A percentile compares a stretch with the other conserved stretches of the same genome.
phyloP scores from a whole-genome alignment of 2,113 vertebrate genomes.

The Chaenogobius annularis region DNA sequence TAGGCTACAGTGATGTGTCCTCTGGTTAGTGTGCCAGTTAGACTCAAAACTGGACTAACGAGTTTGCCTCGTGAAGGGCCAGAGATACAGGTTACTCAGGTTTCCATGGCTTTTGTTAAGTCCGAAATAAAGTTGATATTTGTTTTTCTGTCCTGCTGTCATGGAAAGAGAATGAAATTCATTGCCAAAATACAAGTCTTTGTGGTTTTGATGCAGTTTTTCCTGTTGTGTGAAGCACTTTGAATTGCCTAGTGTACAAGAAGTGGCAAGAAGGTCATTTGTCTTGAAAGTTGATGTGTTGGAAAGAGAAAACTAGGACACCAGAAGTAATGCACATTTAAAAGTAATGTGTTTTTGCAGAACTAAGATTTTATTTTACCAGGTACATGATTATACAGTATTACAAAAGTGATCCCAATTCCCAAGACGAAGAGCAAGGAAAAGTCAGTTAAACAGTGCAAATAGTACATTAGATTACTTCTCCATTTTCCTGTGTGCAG shows the following conservation, averaged over 20 bases:
- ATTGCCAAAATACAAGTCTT: too few relatives aligned
- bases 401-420: too few relatives aligned
- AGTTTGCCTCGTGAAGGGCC: slow-evolving; percentile 37
- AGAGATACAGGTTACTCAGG: slow-evolving; percentile 50
- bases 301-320: too few relatives aligned
- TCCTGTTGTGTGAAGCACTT: too few relatives aligned
- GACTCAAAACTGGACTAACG: slow-evolving; percentile 41
- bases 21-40: slow-evolving; percentile 20
- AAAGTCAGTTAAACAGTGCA: slow-evolving; percentile 2
- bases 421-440: neutral
- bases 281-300: too few relatives aligned
- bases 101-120: slow-evolving; percentile 1
- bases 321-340: too few relatives aligned
- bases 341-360: too few relatives aligned
- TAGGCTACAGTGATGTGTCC: slow-evolving; percentile 1
- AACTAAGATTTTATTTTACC: too few relatives aligned
- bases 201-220: too few relatives aligned
- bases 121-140: slow-evolving; percentile 23
- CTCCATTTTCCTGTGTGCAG: slow-evolving; percentile 13
- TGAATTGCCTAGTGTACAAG: too few relatives aligned
- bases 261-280: too few relatives aligned
- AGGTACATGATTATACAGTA: too few relatives aligned
- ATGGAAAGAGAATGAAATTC: neutral
- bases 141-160: neutral
- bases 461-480: neutral